Evolutionary conservation across 2,113 vertebrate genomes (phyloP).

Genomic region (Helogale parvula): DNA sequence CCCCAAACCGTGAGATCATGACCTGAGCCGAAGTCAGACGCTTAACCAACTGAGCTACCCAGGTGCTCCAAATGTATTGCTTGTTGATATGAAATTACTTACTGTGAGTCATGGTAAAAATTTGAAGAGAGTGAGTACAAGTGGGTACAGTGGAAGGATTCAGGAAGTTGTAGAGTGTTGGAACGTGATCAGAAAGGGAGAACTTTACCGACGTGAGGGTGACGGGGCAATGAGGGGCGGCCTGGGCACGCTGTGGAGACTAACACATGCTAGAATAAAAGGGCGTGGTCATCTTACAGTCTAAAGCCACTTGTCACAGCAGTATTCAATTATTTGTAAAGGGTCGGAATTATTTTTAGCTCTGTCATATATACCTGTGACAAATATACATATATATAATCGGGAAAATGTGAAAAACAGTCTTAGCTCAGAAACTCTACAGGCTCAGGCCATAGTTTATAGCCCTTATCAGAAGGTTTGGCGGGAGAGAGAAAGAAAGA

Average conservation of each 20-base stretch:
- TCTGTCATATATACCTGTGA: no score
- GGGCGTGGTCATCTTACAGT: not conserved
- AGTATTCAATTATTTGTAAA: not conserved
- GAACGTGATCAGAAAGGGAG: not conserved
- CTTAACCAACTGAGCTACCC: no score
- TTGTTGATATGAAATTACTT: not conserved
- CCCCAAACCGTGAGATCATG: no score
- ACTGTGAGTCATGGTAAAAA: not conserved
- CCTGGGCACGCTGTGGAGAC: not conserved
- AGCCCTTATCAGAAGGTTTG: not conserved
- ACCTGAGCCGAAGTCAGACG: no score
- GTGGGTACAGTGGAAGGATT: not conserved
- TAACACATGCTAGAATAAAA: not conserved
- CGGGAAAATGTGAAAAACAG: not conserved
- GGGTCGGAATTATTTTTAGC: not conserved
- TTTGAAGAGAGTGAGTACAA: not conserved
- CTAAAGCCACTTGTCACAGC: not conserved
- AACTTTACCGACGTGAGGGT: not conserved
- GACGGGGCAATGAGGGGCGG: not conserved
- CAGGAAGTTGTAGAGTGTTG: not conserved
- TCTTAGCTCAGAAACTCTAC: not conserved
- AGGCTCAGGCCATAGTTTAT: not conserved
- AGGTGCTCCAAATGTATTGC: no score
- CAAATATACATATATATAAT: no score
- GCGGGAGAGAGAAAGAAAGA: not conserved